A percentile compares a stretch with the other conserved stretches of the same genome.
phyloP scores from a whole-genome alignment of 2,797 vertebrate species.

The Capromys pilorides region DNA sequence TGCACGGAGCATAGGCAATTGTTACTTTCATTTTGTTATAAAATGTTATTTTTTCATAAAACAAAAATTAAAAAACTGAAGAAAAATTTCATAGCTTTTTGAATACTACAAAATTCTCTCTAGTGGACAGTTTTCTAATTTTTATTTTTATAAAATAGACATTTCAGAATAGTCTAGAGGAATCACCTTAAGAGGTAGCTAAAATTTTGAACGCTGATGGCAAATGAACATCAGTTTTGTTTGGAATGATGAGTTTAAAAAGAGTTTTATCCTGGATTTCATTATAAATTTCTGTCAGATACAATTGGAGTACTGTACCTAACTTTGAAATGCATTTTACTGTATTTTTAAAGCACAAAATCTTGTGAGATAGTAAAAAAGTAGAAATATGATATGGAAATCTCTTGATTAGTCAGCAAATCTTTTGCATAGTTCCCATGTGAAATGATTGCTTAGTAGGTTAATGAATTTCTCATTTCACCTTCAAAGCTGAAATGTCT shows the following conservation, averaged over 20 bases:
- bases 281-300: conserved; percentile 42
- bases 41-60: neutral
- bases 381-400: neutral
- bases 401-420: neutral
- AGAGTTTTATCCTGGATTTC: conserved; percentile 48
- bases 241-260: conserved; percentile 21
- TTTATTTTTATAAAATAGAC: conserved; percentile 23
- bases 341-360: conserved; percentile 1
- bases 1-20: neutral
- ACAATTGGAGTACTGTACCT: neutral
- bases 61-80: neutral
- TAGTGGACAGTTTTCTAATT: neutral
- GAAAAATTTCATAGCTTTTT: neutral
- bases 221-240: neutral
- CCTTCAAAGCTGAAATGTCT: neutral
- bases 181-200: neutral
- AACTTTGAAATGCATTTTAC: conserved; percentile 15
- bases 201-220: neutral
- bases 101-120: neutral
- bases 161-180: conserved; percentile 18
- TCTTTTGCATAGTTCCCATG: neutral
- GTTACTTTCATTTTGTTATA: neutral
- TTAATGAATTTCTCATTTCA: conserved; percentile 10
- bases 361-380: neutral
- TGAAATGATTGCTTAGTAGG: neutral